These are phyloP conservation scores for Nephila pilipes DNA, from an alignment of 1,140 invertebrate species.

Conservation along the genomic window DNA sequence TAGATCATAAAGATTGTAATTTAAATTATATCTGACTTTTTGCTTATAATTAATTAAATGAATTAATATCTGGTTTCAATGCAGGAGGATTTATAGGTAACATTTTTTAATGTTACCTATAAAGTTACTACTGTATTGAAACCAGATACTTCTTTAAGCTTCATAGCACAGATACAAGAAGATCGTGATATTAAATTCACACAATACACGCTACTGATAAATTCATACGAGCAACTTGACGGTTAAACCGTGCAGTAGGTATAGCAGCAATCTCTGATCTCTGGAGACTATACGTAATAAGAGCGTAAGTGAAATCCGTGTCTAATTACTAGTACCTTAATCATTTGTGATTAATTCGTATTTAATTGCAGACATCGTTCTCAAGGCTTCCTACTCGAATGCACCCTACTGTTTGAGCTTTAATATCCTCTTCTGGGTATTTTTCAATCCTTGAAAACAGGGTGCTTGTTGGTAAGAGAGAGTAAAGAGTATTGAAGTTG, in stretches of 20 bases:
- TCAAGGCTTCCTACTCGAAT: neutral
- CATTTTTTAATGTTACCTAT: no score
- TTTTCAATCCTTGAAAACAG: neutral
- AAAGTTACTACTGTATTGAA: no score
- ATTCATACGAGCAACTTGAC: neutral
- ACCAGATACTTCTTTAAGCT: no score
- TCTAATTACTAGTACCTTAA: neutral
- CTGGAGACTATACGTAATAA: conserved; percentile 1
- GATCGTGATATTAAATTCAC: no score
- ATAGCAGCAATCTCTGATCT: neutral
- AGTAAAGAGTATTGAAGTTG: no score
- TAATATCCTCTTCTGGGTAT: neutral
- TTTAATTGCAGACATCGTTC: conserved; percentile 25
- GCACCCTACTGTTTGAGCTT: neutral
- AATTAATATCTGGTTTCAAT: no score
- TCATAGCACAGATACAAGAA: no score
- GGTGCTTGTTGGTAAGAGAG: neutral
- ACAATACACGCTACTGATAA: neutral
- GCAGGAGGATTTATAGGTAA: no score
- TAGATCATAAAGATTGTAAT: no score
- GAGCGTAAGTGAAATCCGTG: conserved; percentile 20
- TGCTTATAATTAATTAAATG: no score
- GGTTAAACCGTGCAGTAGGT: neutral
- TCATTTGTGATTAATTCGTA: neutral
- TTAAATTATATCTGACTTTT: no score